These are phyloP conservation scores for Telmatherina bonti DNA, from an alignment of 2,797 vertebrate species.

Conservation along the genomic window DNA sequence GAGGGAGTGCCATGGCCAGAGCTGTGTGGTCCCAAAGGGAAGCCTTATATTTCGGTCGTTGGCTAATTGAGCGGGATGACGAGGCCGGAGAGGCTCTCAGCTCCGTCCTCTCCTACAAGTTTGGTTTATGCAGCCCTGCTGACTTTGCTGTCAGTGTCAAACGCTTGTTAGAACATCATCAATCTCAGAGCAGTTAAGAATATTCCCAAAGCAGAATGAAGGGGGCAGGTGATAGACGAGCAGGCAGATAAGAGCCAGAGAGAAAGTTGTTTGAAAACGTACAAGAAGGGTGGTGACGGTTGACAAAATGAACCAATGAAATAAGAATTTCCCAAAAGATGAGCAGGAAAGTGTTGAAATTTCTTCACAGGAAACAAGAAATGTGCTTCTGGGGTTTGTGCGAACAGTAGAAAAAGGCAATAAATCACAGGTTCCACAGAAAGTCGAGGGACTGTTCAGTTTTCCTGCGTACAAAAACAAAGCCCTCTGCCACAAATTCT, in stretches of 20 bases:
- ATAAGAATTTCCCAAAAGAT: conserved; percentile 8
- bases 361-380: conserved; percentile 22
- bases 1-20: conserved; percentile 32
- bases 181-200: conserved; percentile 84
- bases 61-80: conserved; percentile 84
- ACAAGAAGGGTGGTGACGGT: conserved; percentile 12
- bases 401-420: conserved; percentile 34
- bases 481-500: conserved; percentile 58
- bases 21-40: conserved; percentile 68
- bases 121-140: conserved; percentile 85
- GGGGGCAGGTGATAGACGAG: conserved; percentile 78
- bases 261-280: conserved; percentile 31
- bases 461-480: conserved; percentile 65
- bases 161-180: conserved; percentile 86
- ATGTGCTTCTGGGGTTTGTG: conserved; percentile 46
- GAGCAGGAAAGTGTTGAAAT: conserved; percentile 18
- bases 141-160: conserved; percentile 87
- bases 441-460: conserved; percentile 64
- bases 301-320: conserved; percentile 20
- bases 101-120: conserved; percentile 71
- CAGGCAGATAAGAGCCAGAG: conserved; percentile 29
- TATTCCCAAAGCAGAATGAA: conserved; percentile 81
- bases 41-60: conserved; percentile 78
- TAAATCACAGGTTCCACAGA: conserved; percentile 63
- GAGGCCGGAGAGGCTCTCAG: conserved; percentile 71